Percentiles rank a stretch among this genome's conserved stretches.
phyloP scores from a whole-genome alignment of 2,888 invertebrate species.

The Pammene aurita region DNA sequence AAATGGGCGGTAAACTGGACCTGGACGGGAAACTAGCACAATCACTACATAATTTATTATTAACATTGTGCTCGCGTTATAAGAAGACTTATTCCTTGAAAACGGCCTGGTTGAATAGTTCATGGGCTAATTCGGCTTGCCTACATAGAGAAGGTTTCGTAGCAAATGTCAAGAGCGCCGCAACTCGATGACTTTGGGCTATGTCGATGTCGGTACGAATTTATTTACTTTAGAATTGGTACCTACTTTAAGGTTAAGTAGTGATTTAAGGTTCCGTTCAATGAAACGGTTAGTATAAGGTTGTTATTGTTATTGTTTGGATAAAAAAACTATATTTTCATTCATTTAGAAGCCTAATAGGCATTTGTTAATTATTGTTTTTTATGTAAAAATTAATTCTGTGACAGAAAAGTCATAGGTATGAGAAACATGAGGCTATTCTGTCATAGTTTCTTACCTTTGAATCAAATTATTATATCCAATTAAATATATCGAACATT shows the following conservation, averaged over 20 bases:
- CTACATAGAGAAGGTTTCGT: constrained; percentile 26
- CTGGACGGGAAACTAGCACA: too few relatives aligned
- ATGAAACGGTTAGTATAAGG: neutral
- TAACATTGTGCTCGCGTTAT: too few relatives aligned
- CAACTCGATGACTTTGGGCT: constrained; percentile 28
- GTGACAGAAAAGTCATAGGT: too few relatives aligned
- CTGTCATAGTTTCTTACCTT: too few relatives aligned
- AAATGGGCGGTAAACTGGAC: too few relatives aligned
- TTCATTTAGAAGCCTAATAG: too few relatives aligned
- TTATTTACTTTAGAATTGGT: constrained; percentile 19
- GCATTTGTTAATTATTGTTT: too few relatives aligned
- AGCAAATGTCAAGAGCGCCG: constrained; percentile 35
- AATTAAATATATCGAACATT: too few relatives aligned
- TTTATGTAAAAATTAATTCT: too few relatives aligned
- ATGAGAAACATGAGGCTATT: too few relatives aligned
- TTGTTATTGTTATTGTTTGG: neutral
- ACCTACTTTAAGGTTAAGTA: constrained; percentile 22
- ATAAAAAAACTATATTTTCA: neutral
- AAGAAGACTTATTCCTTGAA: constrained; percentile 12
- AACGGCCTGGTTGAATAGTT: constrained; percentile 21
- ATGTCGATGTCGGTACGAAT: constrained; percentile 1
- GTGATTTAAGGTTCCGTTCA: constrained; percentile 1
- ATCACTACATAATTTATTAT: too few relatives aligned
- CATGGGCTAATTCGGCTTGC: constrained; percentile 30
- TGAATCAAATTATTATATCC: too few relatives aligned